Conservation (phyloP, 2,888 invertebrate genomes). For the Rotaria socialis region DNA sequence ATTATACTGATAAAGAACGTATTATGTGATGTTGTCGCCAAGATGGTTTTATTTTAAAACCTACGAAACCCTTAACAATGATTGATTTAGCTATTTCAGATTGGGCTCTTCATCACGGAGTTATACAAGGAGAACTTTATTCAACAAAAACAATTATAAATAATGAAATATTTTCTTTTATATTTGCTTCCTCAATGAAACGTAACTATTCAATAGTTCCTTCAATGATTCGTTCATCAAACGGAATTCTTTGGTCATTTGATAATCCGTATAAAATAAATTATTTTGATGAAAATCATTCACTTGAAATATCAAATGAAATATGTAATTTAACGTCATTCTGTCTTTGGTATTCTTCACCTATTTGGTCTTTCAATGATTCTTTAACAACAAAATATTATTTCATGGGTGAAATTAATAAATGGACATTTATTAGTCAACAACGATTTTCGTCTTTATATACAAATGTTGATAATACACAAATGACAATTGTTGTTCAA, state of each 20-base stretch:
- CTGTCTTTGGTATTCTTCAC: constrained; percentile 12
- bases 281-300: background rate
- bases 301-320: background rate
- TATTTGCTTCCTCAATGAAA: background rate
- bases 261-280: background rate
- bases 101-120: too few species aligned
- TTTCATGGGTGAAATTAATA: constrained; percentile 42
- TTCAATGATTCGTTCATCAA: background rate
- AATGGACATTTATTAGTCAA: constrained; percentile 18
- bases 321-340: background rate
- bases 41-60: too few species aligned
- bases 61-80: too few species aligned
- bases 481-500: background rate
- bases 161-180: background rate
- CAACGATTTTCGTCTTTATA: constrained; percentile 54
- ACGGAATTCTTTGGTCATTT: background rate
- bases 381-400: constrained; percentile 45
- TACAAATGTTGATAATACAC: constrained; percentile 70
- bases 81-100: too few species aligned
- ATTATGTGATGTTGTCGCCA: too few species aligned
- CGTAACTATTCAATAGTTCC: background rate
- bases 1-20: too few species aligned
- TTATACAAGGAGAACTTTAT: too few species aligned
- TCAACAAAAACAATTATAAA: background rate
- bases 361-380: background rate